Base-by-base conservation (phyloP, 2,888 invertebrate genomes). In the Heliconius erato region DNA sequence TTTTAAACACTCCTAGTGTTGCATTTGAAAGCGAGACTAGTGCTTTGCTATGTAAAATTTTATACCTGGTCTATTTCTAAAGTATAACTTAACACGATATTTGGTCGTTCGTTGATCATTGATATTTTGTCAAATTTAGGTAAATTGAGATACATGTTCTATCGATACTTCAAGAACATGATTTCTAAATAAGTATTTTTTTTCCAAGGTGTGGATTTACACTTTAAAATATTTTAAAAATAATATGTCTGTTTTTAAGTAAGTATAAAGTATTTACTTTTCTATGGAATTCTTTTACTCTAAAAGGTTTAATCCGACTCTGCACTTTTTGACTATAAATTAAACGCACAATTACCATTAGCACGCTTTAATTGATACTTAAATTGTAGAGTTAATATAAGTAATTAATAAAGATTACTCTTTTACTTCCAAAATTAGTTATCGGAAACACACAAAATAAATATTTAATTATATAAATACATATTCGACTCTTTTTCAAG, bases 281-380 rank as follows among this genome's bases (percentile, higher is more conserved):
- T 67, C 6, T 67, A 26, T 67, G 26, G 1, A 14, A 26, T 28
- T 9, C 23, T 54, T 54, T 54, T 54, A 16, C 19, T 54, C 16
- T 67, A 12, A 12, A 71, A 44, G 44, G 9, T 9, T 72, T 49
- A 26, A 26, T 72, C 44, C 44, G 72, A 19, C 44, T 71, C 14
- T 16, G 72, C 16, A 72, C 26, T 44, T 28, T 12, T 67, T 26
- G 72, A 44, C 7, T 44, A 26, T n/a, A 71, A 71, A 71, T 44
- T 72, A 49, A 49, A 72, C 72, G 72, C 44, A 49, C 72, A 72
- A 72, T 49, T 72, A 26, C 40, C 69, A 32, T 32, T 71, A 40
- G 71, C 71, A 44, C 71, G 44, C 44, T 44, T 71, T 12, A 14
- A 72, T 72, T 72, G 40, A 72, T 72, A 26, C n/a, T 44, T 72